Evolutionary conservation across 2,888 invertebrate genomes (phyloP).

Genomic region (Chaitophorus viminalis): DNA sequence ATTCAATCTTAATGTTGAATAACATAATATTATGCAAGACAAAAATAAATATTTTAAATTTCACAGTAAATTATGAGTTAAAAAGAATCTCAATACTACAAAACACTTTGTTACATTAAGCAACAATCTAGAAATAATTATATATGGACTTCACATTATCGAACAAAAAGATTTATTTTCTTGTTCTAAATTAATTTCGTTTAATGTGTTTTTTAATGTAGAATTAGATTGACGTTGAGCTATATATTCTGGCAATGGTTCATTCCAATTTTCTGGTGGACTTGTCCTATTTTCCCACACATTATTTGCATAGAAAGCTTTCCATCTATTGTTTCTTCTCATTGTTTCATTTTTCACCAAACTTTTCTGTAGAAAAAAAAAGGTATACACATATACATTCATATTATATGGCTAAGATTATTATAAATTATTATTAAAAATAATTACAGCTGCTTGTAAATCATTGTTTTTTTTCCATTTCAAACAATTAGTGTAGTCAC

Average conservation of each 20-base stretch:
- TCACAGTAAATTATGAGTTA: no score
- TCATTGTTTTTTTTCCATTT: conserved; percentile 75
- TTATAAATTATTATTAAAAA: background rate
- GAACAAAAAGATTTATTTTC: conserved; percentile 31
- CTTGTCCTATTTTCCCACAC: conserved; percentile 80
- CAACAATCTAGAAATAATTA: conserved; percentile 21
- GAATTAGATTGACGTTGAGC: background rate
- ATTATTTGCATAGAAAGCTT: conserved; percentile 78
- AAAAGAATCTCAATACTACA: background rate
- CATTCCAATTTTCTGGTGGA: conserved; percentile 85
- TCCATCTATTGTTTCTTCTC: conserved; percentile 73
- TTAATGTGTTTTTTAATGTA: conserved; percentile 16
- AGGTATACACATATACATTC: background rate
- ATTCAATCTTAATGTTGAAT: no score
- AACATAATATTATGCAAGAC: no score
- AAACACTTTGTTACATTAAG: conserved; percentile 15
- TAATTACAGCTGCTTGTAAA: conserved; percentile 74
- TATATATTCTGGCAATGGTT: conserved; percentile 75
- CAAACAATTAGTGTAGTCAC: conserved; percentile 79
- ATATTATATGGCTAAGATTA: conserved; percentile 65
- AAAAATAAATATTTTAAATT: no score
- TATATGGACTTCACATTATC: conserved; percentile 45
- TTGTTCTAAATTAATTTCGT: background rate
- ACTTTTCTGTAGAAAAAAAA: conserved; percentile 69
- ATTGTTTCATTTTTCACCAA: conserved; percentile 78